phyloP scores from a whole-genome alignment of 2,888 invertebrate genomes.

The Agonopterix heracliana region DNA sequence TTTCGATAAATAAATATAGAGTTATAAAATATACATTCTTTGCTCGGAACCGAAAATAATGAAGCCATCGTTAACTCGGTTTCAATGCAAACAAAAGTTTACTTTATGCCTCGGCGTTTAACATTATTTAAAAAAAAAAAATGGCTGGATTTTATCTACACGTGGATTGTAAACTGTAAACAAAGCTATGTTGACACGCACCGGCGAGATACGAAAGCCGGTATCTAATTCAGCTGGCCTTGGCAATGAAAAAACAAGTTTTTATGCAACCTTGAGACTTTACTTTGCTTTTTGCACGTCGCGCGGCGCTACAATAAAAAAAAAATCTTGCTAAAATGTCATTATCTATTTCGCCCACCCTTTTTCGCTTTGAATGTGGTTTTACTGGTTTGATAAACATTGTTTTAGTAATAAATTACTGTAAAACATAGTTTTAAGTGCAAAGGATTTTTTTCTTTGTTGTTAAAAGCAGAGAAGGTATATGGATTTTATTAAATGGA shows the following conservation, averaged over 20 bases:
- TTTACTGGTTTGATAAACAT: no score
- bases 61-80: no score
- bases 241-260: conserved; percentile 70
- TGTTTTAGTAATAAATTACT: no score
- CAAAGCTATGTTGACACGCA: conserved; percentile 59
- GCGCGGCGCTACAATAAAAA: conserved; percentile 18
- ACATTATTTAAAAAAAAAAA: conserved; percentile 1
- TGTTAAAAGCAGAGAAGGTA: no score
- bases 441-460: no score
- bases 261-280: conserved; percentile 47
- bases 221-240: conserved; percentile 71
- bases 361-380: not conserved
- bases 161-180: conserved; percentile 56
- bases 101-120: no score
- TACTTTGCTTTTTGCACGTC: conserved; percentile 42
- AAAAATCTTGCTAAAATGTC: not conserved
- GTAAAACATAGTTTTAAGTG: no score
- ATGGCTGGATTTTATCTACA: conserved; percentile 44
- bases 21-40: no score
- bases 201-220: conserved; percentile 51
- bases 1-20: no score
- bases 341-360: conserved; percentile 1
- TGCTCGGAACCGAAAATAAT: no score
- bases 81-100: no score
- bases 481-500: not conserved